These are phyloP conservation scores for Liposcelis brunnea DNA, from an alignment of 2,888 invertebrate species.

Conservation along the genomic window DNA sequence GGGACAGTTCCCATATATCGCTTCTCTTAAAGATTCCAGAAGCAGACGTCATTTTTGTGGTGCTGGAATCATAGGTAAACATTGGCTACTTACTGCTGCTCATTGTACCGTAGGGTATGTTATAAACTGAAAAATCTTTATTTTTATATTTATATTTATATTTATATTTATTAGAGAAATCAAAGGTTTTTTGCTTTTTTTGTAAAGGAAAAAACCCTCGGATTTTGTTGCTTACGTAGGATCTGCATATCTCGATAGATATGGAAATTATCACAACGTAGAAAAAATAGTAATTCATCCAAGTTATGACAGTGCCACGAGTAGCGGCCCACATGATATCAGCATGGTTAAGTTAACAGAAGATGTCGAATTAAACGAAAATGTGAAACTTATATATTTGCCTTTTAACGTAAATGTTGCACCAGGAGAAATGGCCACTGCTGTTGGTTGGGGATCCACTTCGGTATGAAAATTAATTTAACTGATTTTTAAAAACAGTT, in stretches of 20 bases:
- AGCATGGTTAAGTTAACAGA: conserved; percentile 10
- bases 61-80: neutral
- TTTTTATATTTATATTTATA: too few species aligned
- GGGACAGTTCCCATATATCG: conserved; percentile 1
- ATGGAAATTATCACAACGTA: conserved; percentile 9
- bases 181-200: too few species aligned
- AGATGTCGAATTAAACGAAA: conserved; percentile 1
- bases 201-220: too few species aligned
- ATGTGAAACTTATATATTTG: conserved; percentile 6
- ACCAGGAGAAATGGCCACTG: conserved; percentile 5
- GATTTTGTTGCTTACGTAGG: conserved; percentile 2
- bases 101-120: too few species aligned
- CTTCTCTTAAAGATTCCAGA: neutral
- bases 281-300: conserved; percentile 9
- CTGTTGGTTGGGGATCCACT: conserved; percentile 12
- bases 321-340: conserved; percentile 12
- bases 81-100: neutral
- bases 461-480: conserved; percentile 11
- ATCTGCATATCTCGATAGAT: neutral
- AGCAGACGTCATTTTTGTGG: neutral
- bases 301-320: conserved; percentile 5
- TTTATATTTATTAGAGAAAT: too few species aligned
- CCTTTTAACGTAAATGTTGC: conserved; percentile 10
- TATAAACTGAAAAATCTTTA: too few species aligned
- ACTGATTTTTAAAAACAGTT: too few species aligned